Base-by-base conservation (phyloP, 2,113 vertebrate genomes). In the Melospiza georgiana region DNA sequence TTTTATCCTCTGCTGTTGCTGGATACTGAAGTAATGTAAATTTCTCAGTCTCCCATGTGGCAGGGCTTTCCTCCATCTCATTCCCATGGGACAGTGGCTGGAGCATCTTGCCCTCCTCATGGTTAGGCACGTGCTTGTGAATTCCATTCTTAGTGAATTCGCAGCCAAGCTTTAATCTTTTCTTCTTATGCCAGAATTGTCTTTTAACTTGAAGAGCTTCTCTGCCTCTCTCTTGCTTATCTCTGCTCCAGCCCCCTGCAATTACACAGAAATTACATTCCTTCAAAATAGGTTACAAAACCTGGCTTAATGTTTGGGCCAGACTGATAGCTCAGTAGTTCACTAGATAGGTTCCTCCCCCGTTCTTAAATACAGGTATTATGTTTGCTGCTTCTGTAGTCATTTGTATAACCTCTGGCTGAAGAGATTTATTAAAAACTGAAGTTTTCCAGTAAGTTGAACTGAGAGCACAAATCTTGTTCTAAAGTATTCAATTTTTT, bases 261-360 rank as follows among this genome's bases (percentile, higher is more conserved):
- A 95, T 97, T 96, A 96, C 75, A 90, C 43, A 86, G 72, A 77
- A 93, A 90, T 89, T 63, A 49, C 77, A 91, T 94, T 93, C 86
- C 71, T 91, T 84, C 66, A 72, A 68, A 91, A 68, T 10, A 84
- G 44, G 74, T 87, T 92, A 65, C 79, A 91, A 92, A 94, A 49
- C 66, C 80, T 68, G 59, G 48, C 69, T 41, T 68, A 84, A 78
- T 4, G 1, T 91, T 89, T 84, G 74, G 87, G 24, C 65, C 84
- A 92, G 89, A 82, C 80, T 89, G 57, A 94, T 68, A 57, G 74
- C 80, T 95, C 5, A 3, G 94, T 91, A 87, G 87, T 61, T 94
- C 52, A 25, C 76, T 82, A 37, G 46, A 57, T 61, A 52, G 22
- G 25, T 87, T 82, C 84, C 89, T 95, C 87, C 91, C 57, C 44